Evolutionary conservation across 2,888 invertebrate species (phyloP).

Genomic region (Chloromyia formosa): DNA sequence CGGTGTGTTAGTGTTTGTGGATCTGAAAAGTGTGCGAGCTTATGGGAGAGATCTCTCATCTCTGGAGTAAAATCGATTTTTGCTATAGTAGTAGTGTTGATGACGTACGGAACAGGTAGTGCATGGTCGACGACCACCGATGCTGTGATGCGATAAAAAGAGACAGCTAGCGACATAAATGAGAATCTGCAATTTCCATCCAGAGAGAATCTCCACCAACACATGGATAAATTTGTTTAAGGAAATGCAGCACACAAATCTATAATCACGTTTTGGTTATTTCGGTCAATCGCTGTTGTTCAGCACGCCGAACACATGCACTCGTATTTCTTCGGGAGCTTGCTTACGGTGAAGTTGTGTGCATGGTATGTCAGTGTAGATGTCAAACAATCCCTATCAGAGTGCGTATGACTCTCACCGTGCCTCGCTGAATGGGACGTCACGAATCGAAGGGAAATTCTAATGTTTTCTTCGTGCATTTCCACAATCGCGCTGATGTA

Average conservation of each 20-base stretch:
- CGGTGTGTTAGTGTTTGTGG: no score
- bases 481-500: no score
- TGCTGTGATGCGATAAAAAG: neutral
- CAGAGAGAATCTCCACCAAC: neutral
- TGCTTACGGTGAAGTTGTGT: slow-evolving; percentile 2
- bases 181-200: neutral
- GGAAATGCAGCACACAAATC: slow-evolving; percentile 11
- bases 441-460: no score
- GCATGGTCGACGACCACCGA: neutral
- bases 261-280: slow-evolving; percentile 15
- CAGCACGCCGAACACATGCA: neutral
- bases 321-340: neutral
- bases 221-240: neutral
- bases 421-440: no score
- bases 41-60: no score
- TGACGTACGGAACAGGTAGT: slow-evolving; percentile 23
- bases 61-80: slow-evolving; percentile 28
- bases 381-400: no score
- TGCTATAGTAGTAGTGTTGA: neutral
- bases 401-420: no score
- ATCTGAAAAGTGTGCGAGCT: no score
- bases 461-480: no score
- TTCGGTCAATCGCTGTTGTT: slow-evolving; percentile 36
- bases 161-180: neutral
- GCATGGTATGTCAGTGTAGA: no score